Percentiles rank a stretch among this genome's conserved stretches.
Evolutionary conservation across 2,888 invertebrate genomes (phyloP).

Genomic region (Drosophila nigricruria): DNA sequence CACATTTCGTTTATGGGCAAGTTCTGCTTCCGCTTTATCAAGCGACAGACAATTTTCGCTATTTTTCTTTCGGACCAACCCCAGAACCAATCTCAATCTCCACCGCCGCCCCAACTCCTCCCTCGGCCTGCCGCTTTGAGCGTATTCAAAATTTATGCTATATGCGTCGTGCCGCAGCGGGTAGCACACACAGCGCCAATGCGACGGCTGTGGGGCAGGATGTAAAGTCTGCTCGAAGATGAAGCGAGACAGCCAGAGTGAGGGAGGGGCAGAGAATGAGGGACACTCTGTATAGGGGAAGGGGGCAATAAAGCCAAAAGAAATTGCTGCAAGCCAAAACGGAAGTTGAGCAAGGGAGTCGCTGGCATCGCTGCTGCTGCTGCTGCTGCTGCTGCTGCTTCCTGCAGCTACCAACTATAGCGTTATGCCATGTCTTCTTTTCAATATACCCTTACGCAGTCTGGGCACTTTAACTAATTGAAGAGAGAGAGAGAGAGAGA

Average conservation of each 20-base stretch:
- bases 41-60: conserved; percentile 81
- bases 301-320: conserved; percentile 73
- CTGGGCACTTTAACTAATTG: conserved; percentile 15
- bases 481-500: neutral
- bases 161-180: conserved; percentile 71
- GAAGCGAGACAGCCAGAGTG: neutral
- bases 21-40: conserved; percentile 80
- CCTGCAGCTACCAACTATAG: conserved; percentile 58
- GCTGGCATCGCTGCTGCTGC: conserved; percentile 71
- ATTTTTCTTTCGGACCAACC: conserved; percentile 61
- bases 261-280: too few species aligned
- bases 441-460: conserved; percentile 33
- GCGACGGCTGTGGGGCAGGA: conserved; percentile 7
- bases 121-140: conserved; percentile 23
- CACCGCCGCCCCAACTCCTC: neutral
- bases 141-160: conserved; percentile 81
- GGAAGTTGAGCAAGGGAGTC: conserved; percentile 76
- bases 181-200: conserved; percentile 31
- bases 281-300: neutral
- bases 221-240: conserved; percentile 16
- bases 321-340: conserved; percentile 78
- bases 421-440: conserved; percentile 56
- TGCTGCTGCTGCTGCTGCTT: conserved; percentile 16
- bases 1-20: conserved; percentile 81
- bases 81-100: conserved; percentile 3